A percentile compares a stretch with the other conserved stretches of the same genome.
Evolutionary conservation across 2,797 vertebrate genomes (phyloP).

Genomic region (Telmatherina bonti): DNA sequence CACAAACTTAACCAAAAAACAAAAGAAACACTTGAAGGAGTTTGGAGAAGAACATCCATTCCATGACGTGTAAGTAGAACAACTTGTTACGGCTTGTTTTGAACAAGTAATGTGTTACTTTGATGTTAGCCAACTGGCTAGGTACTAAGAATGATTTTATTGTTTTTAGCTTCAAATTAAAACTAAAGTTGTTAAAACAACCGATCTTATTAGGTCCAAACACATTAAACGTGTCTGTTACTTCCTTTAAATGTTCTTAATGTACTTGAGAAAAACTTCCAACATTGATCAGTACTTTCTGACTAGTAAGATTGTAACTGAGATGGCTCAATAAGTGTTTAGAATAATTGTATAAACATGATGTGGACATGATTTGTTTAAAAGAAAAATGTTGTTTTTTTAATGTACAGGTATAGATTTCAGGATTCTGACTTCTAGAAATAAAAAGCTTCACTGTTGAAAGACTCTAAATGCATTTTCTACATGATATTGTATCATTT

Average conservation of each 20-base stretch:
- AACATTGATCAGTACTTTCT: no score
- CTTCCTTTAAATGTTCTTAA: neutral
- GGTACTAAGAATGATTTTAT: neutral
- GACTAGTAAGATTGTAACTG: neutral
- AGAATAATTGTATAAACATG: no score
- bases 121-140: conserved; percentile 34
- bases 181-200: neutral
- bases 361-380: no score
- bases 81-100: neutral
- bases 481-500: no score
- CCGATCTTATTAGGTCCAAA: neutral
- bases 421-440: no score
- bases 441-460: no score
- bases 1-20: conserved; percentile 87
- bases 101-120: neutral
- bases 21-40: conserved; percentile 93
- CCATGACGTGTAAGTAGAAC: conserved; percentile 84
- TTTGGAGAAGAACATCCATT: conserved; percentile 96
- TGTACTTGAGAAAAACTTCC: neutral
- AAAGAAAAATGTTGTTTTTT: no score
- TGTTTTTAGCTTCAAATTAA: neutral
- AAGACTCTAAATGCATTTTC: no score
- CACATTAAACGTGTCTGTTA: neutral
- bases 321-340: no score
- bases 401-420: no score